Conservation (phyloP, 2,797 vertebrate genomes). For the Rhinichthys osculus region DNA sequence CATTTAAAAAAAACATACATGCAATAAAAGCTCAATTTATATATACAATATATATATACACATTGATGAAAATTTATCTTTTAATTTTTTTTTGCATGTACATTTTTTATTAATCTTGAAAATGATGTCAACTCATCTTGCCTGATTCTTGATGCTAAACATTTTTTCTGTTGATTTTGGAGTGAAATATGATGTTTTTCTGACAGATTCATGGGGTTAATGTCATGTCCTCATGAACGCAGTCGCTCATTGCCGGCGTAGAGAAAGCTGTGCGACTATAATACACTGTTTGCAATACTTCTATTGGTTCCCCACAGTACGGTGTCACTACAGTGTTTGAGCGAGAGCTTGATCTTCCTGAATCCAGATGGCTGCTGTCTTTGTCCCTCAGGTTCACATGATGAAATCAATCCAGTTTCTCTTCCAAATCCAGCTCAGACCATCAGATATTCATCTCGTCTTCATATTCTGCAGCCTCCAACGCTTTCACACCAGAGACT, state of each 20-base stretch:
- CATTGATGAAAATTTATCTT: background rate
- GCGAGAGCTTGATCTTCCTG: slow-evolving; percentile 1
- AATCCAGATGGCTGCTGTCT: background rate
- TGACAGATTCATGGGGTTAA: background rate
- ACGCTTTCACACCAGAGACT: background rate
- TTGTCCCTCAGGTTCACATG: slow-evolving; percentile 16
- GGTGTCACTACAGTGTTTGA: background rate
- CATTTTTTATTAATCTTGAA: background rate
- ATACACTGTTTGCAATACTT: background rate
- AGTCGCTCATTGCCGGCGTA: background rate
- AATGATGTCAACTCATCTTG: background rate
- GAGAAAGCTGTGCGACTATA: too few species aligned
- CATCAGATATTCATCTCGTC: background rate
- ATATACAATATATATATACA: too few species aligned
- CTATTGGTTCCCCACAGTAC: background rate
- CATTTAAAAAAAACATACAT: background rate
- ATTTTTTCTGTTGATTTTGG: background rate
- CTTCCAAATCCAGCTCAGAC: slow-evolving; percentile 14
- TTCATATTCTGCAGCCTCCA: background rate
- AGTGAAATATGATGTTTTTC: background rate
- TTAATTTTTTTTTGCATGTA: background rate
- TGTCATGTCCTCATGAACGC: background rate
- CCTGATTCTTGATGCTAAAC: background rate
- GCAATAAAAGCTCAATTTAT: background rate
- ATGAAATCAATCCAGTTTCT: background rate